phyloP scores from a whole-genome alignment of 2,797 vertebrate species.

The Mastacembelus armatus region DNA sequence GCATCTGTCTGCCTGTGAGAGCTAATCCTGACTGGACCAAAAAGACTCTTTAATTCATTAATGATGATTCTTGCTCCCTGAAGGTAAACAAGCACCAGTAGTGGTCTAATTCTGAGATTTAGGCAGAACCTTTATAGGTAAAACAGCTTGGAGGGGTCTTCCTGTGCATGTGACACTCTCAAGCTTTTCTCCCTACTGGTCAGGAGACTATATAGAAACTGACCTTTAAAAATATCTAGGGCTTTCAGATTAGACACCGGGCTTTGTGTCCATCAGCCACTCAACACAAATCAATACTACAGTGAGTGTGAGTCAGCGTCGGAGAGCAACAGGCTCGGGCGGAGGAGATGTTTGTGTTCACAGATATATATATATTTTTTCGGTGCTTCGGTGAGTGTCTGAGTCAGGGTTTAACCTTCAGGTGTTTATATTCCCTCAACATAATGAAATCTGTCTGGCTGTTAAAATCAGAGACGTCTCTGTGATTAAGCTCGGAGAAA shows the following conservation, averaged over 20 bases:
- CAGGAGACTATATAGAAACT: neutral
- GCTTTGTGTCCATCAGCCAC: slow-evolving; percentile 25
- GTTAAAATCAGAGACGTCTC: slow-evolving; percentile 27
- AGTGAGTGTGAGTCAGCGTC: slow-evolving; percentile 34
- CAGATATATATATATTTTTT: slow-evolving; percentile 10
- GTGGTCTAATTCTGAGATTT: neutral
- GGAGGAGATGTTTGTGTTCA: slow-evolving; percentile 19
- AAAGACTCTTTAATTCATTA: slow-evolving; percentile 31
- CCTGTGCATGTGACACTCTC: neutral
- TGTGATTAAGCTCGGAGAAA: slow-evolving; percentile 20
- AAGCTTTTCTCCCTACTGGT: neutral
- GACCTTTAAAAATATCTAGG: slow-evolving; percentile 18
- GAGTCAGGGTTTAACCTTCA: slow-evolving; percentile 53
- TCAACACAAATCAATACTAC: slow-evolving; percentile 45
- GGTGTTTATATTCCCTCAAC: slow-evolving; percentile 45
- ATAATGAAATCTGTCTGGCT: slow-evolving; percentile 46
- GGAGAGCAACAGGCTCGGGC: slow-evolving; percentile 7
- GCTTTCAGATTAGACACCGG: slow-evolving; percentile 15
- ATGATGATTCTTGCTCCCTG: neutral
- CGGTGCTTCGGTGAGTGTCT: slow-evolving; percentile 18
- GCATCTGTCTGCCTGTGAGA: slow-evolving; percentile 41
- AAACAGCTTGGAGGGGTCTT: neutral
- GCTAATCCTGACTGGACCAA: neutral
- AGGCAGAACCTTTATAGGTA: neutral
- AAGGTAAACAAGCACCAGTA: neutral